Evolutionary conservation across 1,140 invertebrate genomes (phyloP).

Genomic region (silkworm (Bombyx mori)): DNA sequence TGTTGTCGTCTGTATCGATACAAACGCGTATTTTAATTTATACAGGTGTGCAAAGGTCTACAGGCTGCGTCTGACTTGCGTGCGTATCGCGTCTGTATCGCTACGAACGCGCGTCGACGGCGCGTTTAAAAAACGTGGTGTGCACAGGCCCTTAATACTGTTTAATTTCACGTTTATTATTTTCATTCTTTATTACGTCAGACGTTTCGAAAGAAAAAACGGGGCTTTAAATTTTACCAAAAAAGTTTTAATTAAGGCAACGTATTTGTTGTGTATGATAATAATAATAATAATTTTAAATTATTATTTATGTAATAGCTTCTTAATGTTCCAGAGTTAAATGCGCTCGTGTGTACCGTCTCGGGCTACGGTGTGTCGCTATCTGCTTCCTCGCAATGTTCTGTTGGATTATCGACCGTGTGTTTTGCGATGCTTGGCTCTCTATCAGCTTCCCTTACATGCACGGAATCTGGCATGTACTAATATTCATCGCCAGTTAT

Average conservation of each 20-base stretch:
- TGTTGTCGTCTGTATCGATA: too few relatives aligned
- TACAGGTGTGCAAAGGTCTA: too few relatives aligned
- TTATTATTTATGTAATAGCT: background rate
- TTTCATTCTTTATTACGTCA: too few relatives aligned
- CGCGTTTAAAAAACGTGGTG: too few relatives aligned
- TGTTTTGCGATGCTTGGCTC: conserved; percentile 85
- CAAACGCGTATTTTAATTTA: too few relatives aligned
- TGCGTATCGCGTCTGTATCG: too few relatives aligned
- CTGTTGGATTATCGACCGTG: conserved; percentile 83
- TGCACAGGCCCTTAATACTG: too few relatives aligned
- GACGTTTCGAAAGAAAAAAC: too few relatives aligned
- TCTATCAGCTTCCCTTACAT: conserved; percentile 83
- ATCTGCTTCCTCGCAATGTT: conserved; percentile 79
- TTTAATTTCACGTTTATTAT: too few relatives aligned
- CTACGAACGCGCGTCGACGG: too few relatives aligned
- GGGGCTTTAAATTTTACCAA: too few relatives aligned
- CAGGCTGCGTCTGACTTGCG: too few relatives aligned
- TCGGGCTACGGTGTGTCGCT: conserved; percentile 77
- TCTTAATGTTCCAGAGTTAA: conserved; percentile 71
- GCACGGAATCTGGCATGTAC: conserved; percentile 85
- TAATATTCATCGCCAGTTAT: conserved; percentile 85
- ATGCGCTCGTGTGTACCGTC: conserved; percentile 75
- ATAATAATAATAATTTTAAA: background rate
- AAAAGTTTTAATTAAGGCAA: background rate
- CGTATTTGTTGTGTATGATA: background rate